Conservation (phyloP, 2,113 vertebrate genomes). For the Copsychus sechellarum region DNA sequence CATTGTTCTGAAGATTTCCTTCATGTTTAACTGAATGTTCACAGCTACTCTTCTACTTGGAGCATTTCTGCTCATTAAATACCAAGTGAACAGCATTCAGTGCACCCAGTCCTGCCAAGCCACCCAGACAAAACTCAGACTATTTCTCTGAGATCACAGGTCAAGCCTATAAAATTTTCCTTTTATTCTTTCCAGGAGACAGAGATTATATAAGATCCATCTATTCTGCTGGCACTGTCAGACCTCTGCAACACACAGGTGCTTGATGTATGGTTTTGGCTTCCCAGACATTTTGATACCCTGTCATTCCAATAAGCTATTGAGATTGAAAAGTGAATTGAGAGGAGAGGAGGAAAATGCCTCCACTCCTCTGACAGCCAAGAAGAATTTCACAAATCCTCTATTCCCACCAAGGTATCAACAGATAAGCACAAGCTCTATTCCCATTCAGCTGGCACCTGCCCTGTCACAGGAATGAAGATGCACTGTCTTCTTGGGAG, state of each 20-base stretch:
- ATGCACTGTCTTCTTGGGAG: background rate
- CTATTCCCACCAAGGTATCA: background rate
- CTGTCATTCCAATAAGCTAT: conserved; percentile 49
- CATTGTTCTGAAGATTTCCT: background rate
- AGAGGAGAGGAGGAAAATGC: conserved; percentile 22
- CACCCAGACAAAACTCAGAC: conserved; percentile 3
- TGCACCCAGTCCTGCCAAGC: background rate
- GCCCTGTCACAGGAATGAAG: conserved; percentile 30
- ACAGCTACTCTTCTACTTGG: background rate
- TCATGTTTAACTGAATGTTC: background rate
- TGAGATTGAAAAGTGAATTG: conserved; percentile 54
- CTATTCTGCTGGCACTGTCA: conserved; percentile 24
- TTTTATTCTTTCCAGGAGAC: conserved; percentile 50
- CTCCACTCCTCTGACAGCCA: background rate
- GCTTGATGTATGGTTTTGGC: conserved; percentile 35
- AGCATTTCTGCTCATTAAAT: background rate
- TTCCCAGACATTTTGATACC: conserved; percentile 26
- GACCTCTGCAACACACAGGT: conserved; percentile 11
- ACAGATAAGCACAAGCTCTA: background rate
- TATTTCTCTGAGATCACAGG: conserved; percentile 39
- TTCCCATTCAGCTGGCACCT: background rate
- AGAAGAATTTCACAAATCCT: conserved; percentile 38
- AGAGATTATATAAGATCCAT: conserved; percentile 52
- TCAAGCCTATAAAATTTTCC: conserved; percentile 41
- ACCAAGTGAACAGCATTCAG: background rate